Evolutionary conservation across 2,888 invertebrate species (phyloP).

Genomic region (Parascotia fuliginaria): DNA sequence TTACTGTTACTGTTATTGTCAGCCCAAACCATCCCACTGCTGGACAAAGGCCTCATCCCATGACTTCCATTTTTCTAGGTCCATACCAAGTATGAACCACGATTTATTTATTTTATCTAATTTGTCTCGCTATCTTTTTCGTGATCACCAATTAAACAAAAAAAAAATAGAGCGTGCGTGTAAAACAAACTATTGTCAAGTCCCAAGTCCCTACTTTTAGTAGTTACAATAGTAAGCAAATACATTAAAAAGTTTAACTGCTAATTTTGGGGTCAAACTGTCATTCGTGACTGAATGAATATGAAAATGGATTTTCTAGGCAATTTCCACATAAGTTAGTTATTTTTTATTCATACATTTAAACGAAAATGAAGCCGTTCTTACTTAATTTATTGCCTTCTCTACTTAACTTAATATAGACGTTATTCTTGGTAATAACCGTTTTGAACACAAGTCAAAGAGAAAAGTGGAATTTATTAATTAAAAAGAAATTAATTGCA

Average conservation of each 20-base stretch:
- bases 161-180: background rate
- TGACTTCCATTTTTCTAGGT: too few relatives aligned
- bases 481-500: background rate
- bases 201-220: constrained; percentile 28
- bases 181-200: background rate
- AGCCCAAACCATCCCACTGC: too few relatives aligned
- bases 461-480: background rate
- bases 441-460: background rate
- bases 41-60: too few relatives aligned
- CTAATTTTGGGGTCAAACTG: constrained; percentile 74
- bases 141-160: too few relatives aligned
- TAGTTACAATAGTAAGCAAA: constrained; percentile 35
- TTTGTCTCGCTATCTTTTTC: too few relatives aligned
- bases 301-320: constrained; percentile 70
- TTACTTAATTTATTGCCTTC: constrained; percentile 4
- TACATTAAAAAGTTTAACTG: constrained; percentile 79
- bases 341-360: constrained; percentile 11
- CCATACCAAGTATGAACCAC: too few relatives aligned
- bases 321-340: constrained; percentile 27
- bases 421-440: background rate
- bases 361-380: constrained; percentile 7
- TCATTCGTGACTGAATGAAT: constrained; percentile 71
- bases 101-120: too few relatives aligned
- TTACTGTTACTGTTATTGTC: too few relatives aligned
- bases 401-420: background rate